Evolutionary conservation across 1,140 invertebrate species (phyloP).

Genomic region (Drosophila jambulina): DNA sequence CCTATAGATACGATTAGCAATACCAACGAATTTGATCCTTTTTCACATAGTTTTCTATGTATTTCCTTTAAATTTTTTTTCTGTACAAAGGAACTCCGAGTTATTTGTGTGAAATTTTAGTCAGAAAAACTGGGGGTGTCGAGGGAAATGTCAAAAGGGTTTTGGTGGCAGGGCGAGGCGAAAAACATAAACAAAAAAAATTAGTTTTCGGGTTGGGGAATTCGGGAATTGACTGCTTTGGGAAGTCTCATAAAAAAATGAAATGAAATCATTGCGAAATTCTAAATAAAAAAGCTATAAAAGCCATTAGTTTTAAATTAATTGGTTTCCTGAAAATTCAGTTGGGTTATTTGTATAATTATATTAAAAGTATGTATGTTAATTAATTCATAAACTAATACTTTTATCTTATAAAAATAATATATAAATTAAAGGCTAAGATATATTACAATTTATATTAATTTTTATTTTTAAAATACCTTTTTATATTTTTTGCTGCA

Average conservation of each 20-base stretch:
- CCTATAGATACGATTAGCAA: constrained; percentile 43
- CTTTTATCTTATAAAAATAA: neutral
- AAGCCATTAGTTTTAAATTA: neutral
- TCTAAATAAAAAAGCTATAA: neutral
- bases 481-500: neutral
- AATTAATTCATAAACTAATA: neutral
- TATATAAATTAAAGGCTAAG: neutral
- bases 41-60: constrained; percentile 48
- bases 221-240: constrained; percentile 2
- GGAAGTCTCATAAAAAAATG: constrained; percentile 2
- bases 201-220: constrained; percentile 2
- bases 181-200: constrained; percentile 13
- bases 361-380: neutral
- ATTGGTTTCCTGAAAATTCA: neutral
- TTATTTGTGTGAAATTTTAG: constrained; percentile 56
- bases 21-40: constrained; percentile 19
- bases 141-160: neutral
- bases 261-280: constrained; percentile 20
- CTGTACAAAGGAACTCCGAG: constrained; percentile 24
- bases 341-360: too few species aligned
- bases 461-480: too few species aligned
- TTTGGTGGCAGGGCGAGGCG: constrained; percentile 1
- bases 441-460: neutral
- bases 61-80: constrained; percentile 41
- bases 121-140: too few species aligned